A percentile compares a stretch with the other conserved stretches of the same genome.
Evolutionary conservation across 2,888 invertebrate genomes (phyloP).

Genomic region (Drosophila barbarae): DNA sequence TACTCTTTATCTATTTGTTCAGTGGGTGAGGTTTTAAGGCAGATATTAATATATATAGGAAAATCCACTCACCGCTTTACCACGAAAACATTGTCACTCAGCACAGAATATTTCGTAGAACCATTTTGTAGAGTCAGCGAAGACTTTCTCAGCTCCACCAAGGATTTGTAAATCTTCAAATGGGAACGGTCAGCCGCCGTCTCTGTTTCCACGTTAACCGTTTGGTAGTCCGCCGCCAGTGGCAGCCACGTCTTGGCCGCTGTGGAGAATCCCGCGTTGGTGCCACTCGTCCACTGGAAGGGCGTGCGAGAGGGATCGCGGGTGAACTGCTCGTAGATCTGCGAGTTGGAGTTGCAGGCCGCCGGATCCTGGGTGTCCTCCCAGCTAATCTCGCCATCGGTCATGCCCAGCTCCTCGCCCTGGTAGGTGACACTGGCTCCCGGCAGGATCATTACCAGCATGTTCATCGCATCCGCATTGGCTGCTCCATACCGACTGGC

Average conservation of each 20-base stretch:
- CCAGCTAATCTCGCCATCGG: slow-evolving; percentile 81
- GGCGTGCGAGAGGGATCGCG: slow-evolving; percentile 84
- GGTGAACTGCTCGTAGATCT: slow-evolving; percentile 81
- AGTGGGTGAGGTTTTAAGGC: not conserved
- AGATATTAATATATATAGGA: not conserved
- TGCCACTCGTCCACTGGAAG: slow-evolving; percentile 82
- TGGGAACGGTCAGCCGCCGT: slow-evolving; percentile 80
- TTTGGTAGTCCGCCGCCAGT: slow-evolving; percentile 81
- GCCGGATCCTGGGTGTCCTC: slow-evolving; percentile 81
- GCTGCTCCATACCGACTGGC: slow-evolving; percentile 83
- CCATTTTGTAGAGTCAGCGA: slow-evolving; percentile 71
- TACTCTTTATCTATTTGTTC: not conserved
- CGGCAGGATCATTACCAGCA: slow-evolving; percentile 84
- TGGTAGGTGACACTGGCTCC: slow-evolving; percentile 85
- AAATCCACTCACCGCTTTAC: slow-evolving; percentile 66
- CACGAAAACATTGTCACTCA: slow-evolving; percentile 66
- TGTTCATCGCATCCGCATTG: slow-evolving; percentile 88
- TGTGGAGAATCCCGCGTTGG: slow-evolving; percentile 78
- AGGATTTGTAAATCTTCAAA: slow-evolving; percentile 82
- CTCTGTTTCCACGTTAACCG: slow-evolving; percentile 82
- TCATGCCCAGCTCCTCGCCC: slow-evolving; percentile 79
- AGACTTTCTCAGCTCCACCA: slow-evolving; percentile 78
- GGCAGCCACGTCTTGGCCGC: slow-evolving; percentile 76
- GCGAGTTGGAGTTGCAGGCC: slow-evolving; percentile 81
- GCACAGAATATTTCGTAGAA: slow-evolving; percentile 64